Evolutionary conservation across 2,113 vertebrate species (phyloP).

Genomic region (Rhinoderma darwinii): DNA sequence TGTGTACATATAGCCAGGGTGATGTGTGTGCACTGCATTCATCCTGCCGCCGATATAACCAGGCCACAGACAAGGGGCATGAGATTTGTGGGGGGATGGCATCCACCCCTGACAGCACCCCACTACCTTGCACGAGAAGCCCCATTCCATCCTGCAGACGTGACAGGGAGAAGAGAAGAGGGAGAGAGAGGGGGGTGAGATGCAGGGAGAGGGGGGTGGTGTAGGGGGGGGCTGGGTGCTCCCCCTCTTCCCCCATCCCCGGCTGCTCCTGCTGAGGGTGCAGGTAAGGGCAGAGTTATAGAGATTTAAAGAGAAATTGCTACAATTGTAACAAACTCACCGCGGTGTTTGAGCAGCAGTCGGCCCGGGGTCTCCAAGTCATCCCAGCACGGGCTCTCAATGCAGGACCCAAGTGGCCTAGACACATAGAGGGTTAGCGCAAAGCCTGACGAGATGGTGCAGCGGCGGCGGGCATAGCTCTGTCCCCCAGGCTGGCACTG

Average conservation of each 20-base stretch:
- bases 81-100: background rate
- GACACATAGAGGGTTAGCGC: slow-evolving; percentile 70
- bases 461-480: slow-evolving; percentile 50
- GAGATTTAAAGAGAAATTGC: slow-evolving; percentile 88
- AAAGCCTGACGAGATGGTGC: slow-evolving; percentile 70
- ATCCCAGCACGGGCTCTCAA: slow-evolving; percentile 93
- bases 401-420: slow-evolving; percentile 83
- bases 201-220: background rate
- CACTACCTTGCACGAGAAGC: slow-evolving; percentile 28
- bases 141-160: slow-evolving; percentile 48
- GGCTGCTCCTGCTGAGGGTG: slow-evolving; percentile 74
- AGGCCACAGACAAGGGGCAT: background rate
- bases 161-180: slow-evolving; percentile 50
- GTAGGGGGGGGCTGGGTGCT: slow-evolving; percentile 54
- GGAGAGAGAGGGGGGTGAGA: background rate
- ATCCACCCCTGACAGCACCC: slow-evolving; percentile 4
- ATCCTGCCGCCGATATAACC: background rate
- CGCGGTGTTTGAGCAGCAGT: slow-evolving; percentile 95
- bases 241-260: slow-evolving; percentile 67
- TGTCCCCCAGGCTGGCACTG: slow-evolving; percentile 37
- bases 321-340: slow-evolving; percentile 96
- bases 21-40: background rate
- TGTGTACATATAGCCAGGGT: too few species aligned
- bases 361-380: slow-evolving; percentile 95
- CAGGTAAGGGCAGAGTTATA: slow-evolving; percentile 76